Conservation (phyloP, 92 coral and sea anemone genomes). For the Pocillopora meandrina region DNA sequence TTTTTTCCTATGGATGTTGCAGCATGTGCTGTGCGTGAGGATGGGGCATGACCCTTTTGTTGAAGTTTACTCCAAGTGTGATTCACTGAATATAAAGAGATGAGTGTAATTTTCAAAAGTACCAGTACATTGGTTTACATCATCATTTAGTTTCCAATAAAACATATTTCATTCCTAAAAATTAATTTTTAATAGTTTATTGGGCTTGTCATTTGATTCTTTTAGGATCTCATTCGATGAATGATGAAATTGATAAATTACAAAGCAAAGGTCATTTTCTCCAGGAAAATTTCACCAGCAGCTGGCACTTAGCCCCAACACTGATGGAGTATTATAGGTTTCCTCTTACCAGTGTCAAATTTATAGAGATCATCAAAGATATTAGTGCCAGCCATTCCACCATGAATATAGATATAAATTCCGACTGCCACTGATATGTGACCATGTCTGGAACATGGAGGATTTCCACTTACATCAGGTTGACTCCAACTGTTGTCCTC, state of each 20-base stretch:
- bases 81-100: conserved; percentile 28
- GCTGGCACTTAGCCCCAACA: too few species aligned
- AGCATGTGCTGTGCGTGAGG: conserved; percentile 90
- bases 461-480: conserved; percentile 62
- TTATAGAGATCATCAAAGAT: conserved; percentile 81
- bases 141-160: too few species aligned
- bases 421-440: conserved; percentile 91
- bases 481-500: conserved; percentile 79
- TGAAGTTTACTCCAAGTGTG: conserved; percentile 72
- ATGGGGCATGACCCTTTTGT: conserved; percentile 72
- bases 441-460: conserved; percentile 87
- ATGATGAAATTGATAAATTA: too few species aligned
- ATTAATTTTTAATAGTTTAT: too few species aligned
- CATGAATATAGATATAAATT: conserved; percentile 84
- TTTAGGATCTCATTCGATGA: too few species aligned
- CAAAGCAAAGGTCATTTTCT: too few species aligned
- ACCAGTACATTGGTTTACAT: too few species aligned
- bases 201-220: too few species aligned
- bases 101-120: too few species aligned
- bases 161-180: too few species aligned
- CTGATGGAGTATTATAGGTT: neutral
- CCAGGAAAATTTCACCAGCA: too few species aligned
- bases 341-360: conserved; percentile 67
- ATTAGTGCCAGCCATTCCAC: conserved; percentile 96
- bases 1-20: conserved; percentile 67